Evolutionary conservation across 2,888 invertebrate species (phyloP), one percentile per base, ranked within the genome.

Genomic region (Labia minor): DNA sequence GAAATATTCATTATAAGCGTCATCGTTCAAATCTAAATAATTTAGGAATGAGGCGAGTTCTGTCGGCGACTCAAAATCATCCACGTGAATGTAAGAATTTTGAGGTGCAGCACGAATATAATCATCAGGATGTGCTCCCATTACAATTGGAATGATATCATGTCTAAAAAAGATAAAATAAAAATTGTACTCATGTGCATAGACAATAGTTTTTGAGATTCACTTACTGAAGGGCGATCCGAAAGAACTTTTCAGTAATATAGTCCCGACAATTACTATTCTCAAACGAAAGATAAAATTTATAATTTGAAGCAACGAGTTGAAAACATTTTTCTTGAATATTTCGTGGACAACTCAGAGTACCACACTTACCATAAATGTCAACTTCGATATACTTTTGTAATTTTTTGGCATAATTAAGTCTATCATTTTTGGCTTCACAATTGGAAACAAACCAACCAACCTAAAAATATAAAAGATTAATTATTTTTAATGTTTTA

Each of bases 361-460:
- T 83, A 19, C 95, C 95, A 77, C 95, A 96, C 3, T 88, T 88
- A 14, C 95, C 95, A 78, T 91, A 95, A 72, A 95, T 92, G 76
- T 95, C 95, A 68, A 92, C 92, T 67, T 72, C 82, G 72, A 97
- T 94, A 79, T 89, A 82, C 77, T 94, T 92, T 70, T 87, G 83
- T 67, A 97, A 81, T 76, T 90, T 90, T 72, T 86, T 85, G 10
- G 95, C 96, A 78, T 90, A 96, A 72, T 91, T 88, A 69, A 94
- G 81, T 14, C 97, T 85, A 1, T 89, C 88, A 77, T 97, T 97
- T 66, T 92, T 84, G 1, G 96, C 95, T 70, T 91, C 92, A 76
- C 97, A 97, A 79, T 97, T 97, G 49, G 96, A 96, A 66, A 97
- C 96, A 79, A 97, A 97, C 97, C 96, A 97, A 66, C 96, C 97